Evolutionary conservation across 2,113 vertebrate genomes (phyloP).

Genomic region (Myrmecobius fasciatus): DNA sequence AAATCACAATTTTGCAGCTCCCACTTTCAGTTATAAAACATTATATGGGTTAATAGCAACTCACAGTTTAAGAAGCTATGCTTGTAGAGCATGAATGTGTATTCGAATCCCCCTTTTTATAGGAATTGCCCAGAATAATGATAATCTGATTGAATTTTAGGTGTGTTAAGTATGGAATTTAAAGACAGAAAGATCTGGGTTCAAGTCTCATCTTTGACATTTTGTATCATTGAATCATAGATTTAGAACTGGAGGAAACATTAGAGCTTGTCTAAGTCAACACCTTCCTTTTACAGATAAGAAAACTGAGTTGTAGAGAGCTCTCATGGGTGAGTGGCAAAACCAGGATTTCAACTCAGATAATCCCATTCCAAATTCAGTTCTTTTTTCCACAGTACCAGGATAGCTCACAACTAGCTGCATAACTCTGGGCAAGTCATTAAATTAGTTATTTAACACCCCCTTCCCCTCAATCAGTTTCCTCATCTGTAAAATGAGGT

Average conservation of each 20-base stretch:
- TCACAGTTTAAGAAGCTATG: too few relatives aligned
- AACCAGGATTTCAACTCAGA: conserved; percentile 21
- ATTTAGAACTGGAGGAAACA: neutral
- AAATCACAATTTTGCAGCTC: too few relatives aligned
- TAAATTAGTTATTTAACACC: neutral
- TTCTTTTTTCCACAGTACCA: neutral
- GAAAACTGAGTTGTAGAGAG: neutral
- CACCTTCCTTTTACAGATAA: neutral
- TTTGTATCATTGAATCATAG: neutral
- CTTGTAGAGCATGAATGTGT: neutral
- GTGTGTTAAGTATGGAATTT: neutral
- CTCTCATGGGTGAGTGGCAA: neutral
- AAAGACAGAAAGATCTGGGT: neutral
- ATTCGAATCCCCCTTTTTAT: neutral
- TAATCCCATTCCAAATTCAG: neutral
- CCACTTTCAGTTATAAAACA: too few relatives aligned
- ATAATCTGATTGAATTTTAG: neutral
- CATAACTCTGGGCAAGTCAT: neutral
- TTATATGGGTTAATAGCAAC: too few relatives aligned
- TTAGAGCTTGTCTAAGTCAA: neutral
- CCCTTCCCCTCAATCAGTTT: neutral
- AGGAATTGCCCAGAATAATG: neutral
- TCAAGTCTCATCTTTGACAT: neutral
- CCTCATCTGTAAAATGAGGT: neutral
- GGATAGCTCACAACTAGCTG: neutral